Conservation (phyloP, 2,888 invertebrate genomes). For the Dryomyza anilis region DNA sequence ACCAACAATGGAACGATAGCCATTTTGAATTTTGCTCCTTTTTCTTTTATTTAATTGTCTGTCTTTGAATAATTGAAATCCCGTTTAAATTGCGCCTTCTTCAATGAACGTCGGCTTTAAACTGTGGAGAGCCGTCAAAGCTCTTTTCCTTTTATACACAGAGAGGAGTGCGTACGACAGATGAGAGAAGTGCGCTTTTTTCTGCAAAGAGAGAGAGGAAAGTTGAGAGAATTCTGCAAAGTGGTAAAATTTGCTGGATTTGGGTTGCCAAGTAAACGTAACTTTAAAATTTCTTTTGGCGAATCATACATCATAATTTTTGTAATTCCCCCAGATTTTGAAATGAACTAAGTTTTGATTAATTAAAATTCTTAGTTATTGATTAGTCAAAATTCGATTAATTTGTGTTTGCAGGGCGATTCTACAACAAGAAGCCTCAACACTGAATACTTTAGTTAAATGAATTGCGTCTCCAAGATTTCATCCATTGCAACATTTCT, state of each 20-base stretch:
- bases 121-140: conserved; percentile 26
- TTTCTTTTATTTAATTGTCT: neutral
- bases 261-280: too few species aligned
- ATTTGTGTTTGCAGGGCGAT: too few species aligned
- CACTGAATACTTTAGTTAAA: too few species aligned
- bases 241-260: too few species aligned
- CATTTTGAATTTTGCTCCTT: conserved; percentile 34
- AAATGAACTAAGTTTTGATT: too few species aligned
- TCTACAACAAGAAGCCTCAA: too few species aligned
- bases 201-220: neutral
- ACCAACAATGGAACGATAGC: conserved; percentile 41
- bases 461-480: too few species aligned
- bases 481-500: too few species aligned
- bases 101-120: neutral
- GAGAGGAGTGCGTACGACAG: neutral
- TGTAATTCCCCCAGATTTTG: too few species aligned
- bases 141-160: conserved; percentile 32
- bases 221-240: too few species aligned
- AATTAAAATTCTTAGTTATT: too few species aligned
- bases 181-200: neutral
- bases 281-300: neutral
- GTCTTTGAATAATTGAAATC: neutral
- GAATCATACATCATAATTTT: neutral
- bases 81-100: neutral
- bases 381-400: too few species aligned